Base-by-base conservation (phyloP, 2,797 vertebrate genomes). In the Muraenolepis orangiensis region DNA sequence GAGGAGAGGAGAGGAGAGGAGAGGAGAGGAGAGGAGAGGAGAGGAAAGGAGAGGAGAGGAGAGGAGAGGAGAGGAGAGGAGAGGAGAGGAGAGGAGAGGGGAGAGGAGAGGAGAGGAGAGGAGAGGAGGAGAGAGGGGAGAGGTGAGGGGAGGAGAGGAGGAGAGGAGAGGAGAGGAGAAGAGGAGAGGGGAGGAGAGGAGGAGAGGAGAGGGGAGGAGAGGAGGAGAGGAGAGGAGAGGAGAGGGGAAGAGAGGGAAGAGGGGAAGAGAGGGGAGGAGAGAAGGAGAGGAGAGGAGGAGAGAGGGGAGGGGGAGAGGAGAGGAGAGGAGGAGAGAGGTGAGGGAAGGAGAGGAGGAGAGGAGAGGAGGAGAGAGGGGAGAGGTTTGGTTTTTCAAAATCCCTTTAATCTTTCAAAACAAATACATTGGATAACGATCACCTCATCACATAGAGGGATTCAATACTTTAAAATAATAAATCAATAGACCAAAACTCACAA, bases 91-190 rank as follows among this genome's bases (percentile, higher is more conserved):
- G 79, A 75, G 51, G 70, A 14, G 46, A 69, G 73, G 78, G 23
- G 40, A 69, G 66, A 38, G n/a, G 16, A 68, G 20, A 72, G 73
- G 67, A 71, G 82, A 76, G 79, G 73, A 74, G 71, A 66, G 38
- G 57, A 40, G 42, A 34, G 74, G 34, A 77, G 76, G 79, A 71
- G n/a, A n/a, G n/a, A n/a, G n/a, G n/a, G n/a, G 81, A 69, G 79
- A n/a, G 81, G 78, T 82, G 80, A 71, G 42, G 81, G 84, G 86
- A 83, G 57, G 69, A 81, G 82, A 82, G 83, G 71, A 82, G 82
- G 77, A 76, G 70, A 74, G 80, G 74, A 80, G 72, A 66, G 80
- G 75, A 78, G 23, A 83, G 20, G 81, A 29, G 72, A n/a, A 31
- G 67, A 31, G 51, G 46, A 57, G 31, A 64, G 36, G 72, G n/a